phyloP scores from a whole-genome alignment of 2,113 vertebrate genomes.

The Chaenogobius annularis region DNA sequence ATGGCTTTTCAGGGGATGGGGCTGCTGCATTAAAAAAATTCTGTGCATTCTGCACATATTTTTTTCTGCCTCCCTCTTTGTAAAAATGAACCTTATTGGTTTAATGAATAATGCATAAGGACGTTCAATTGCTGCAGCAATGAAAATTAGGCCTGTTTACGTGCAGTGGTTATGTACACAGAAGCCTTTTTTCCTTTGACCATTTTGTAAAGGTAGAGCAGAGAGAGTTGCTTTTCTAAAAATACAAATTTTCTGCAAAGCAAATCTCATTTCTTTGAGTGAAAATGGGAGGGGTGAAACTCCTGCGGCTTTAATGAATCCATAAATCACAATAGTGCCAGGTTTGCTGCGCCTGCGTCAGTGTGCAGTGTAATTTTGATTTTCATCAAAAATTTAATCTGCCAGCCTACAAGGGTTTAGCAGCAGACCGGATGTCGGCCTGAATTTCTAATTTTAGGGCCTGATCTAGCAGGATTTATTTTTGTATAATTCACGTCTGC shows the following conservation, averaged over 20 bases:
- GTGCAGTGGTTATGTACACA: slow-evolving; percentile 69
- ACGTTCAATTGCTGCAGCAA: slow-evolving; percentile 72
- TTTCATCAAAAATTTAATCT: slow-evolving; percentile 95
- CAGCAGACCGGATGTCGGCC: slow-evolving; percentile 88
- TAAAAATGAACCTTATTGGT: slow-evolving; percentile 76
- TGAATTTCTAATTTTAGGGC: slow-evolving; percentile 99
- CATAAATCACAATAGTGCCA: slow-evolving; percentile 93
- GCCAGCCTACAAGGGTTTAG: slow-evolving; percentile 90
- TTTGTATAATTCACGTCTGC: slow-evolving; percentile 98
- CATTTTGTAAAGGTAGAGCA: slow-evolving; percentile 68
- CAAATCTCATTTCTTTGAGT: slow-evolving; percentile 93
- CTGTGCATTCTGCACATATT: slow-evolving; percentile 71
- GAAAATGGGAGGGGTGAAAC: slow-evolving; percentile 64
- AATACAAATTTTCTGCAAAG: slow-evolving; percentile 76
- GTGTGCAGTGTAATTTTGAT: slow-evolving; percentile 90
- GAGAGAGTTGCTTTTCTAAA: slow-evolving; percentile 70
- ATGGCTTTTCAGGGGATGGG: slow-evolving; percentile 64
- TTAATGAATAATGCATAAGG: slow-evolving; percentile 78
- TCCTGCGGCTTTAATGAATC: slow-evolving; percentile 92
- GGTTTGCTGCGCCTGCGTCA: slow-evolving; percentile 85
- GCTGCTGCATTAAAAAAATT: slow-evolving; percentile 67
- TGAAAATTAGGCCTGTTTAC: slow-evolving; percentile 76
- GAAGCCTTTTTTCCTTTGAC: slow-evolving; percentile 58
- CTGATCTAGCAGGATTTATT: slow-evolving; percentile 99
- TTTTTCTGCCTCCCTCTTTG: slow-evolving; percentile 63